Conservation (phyloP, 2,888 invertebrate species). For the Ichneumoninae sp. region DNA sequence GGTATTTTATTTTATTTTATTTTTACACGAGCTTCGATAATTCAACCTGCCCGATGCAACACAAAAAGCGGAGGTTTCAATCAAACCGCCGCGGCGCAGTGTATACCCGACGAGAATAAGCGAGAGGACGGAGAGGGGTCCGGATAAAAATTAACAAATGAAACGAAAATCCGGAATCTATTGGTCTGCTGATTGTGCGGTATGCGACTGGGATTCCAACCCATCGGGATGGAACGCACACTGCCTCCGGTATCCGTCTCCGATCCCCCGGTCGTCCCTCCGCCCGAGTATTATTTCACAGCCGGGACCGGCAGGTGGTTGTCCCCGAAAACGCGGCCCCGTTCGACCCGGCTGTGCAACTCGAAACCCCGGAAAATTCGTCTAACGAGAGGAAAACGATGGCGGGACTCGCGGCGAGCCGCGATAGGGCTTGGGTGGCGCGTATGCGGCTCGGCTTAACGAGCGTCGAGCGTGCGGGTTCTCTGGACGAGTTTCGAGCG, state of each 20-base stretch:
- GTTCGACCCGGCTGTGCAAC: slow-evolving; percentile 53
- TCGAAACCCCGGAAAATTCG: slow-evolving; percentile 58
- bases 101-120: slow-evolving; percentile 17
- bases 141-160: slow-evolving; percentile 39
- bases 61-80: background rate
- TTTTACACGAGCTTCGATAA: background rate
- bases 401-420: slow-evolving; percentile 63
- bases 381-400: slow-evolving; percentile 66
- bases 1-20: background rate
- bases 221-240: slow-evolving; percentile 3
- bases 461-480: slow-evolving; percentile 59
- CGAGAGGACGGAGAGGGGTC: slow-evolving; percentile 5
- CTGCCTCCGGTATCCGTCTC: background rate
- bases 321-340: slow-evolving; percentile 70
- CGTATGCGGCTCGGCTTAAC: slow-evolving; percentile 59
- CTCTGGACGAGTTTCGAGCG: slow-evolving; percentile 52
- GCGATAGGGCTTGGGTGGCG: slow-evolving; percentile 52
- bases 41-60: background rate
- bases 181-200: slow-evolving; percentile 49
- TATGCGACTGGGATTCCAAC: background rate
- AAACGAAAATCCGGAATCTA: slow-evolving; percentile 39
- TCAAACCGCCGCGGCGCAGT: background rate
- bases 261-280: background rate
- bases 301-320: slow-evolving; percentile 74
- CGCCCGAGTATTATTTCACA: slow-evolving; percentile 70